phyloP scores from a whole-genome alignment of 2,888 invertebrate species.

The Apodemia zela region DNA sequence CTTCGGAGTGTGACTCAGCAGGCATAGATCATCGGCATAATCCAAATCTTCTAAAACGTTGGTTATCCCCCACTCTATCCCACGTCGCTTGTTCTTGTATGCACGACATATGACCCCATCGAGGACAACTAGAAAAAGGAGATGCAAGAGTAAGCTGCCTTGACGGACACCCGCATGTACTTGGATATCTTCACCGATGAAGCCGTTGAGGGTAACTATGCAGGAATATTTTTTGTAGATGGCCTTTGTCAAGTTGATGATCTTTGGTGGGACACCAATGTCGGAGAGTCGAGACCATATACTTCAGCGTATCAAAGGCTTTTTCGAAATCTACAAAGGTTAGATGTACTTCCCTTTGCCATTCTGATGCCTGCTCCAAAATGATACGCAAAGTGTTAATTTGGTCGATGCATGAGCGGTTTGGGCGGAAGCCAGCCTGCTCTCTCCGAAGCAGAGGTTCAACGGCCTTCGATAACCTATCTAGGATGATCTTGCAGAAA shows the following conservation, averaged over 20 bases:
- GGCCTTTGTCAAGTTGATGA: not conserved
- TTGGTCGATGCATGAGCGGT: too few relatives aligned
- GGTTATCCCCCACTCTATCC: too few relatives aligned
- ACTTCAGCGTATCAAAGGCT: not conserved
- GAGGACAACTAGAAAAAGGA: not conserved
- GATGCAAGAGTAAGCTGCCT: not conserved
- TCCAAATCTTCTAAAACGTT: too few relatives aligned
- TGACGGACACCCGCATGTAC: not conserved
- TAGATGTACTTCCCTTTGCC: conserved; percentile 22
- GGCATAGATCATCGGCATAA: too few relatives aligned
- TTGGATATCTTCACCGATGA: not conserved
- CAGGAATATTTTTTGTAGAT: not conserved
- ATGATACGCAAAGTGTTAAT: not conserved
- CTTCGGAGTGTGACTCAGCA: too few relatives aligned
- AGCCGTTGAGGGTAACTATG: not conserved
- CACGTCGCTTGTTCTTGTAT: too few relatives aligned
- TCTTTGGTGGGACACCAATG: not conserved
- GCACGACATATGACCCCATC: not conserved
- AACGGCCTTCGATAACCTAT: too few relatives aligned
- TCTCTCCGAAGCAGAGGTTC: too few relatives aligned
- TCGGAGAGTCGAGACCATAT: not conserved
- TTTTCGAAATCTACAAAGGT: conserved; percentile 25
- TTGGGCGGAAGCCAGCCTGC: too few relatives aligned
- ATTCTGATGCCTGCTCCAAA: conserved; percentile 20
- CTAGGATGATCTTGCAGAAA: too few relatives aligned